A percentile compares a stretch with the other conserved stretches of the same genome.
Evolutionary conservation across 1,140 invertebrate genomes (phyloP).

Genomic region (Bradynema listronoti): DNA sequence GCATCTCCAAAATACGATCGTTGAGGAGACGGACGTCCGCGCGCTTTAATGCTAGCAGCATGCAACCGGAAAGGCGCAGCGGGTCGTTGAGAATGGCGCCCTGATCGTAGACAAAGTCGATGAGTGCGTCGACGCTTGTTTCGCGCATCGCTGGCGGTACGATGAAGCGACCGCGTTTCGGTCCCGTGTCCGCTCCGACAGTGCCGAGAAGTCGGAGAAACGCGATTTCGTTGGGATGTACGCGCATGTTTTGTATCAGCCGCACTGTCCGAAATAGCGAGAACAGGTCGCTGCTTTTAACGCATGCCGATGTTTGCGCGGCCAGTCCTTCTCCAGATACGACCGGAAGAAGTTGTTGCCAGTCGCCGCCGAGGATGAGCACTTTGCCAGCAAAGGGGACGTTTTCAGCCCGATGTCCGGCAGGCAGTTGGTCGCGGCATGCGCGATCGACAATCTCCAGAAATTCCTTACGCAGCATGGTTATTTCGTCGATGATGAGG

Average conservation of each 20-base stretch:
- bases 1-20: neutral
- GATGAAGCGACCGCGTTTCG: neutral
- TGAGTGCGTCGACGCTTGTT: neutral
- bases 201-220: neutral
- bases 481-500: slow-evolving; percentile 23
- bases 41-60: neutral
- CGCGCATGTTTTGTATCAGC: slow-evolving; percentile 3
- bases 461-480: slow-evolving; percentile 9
- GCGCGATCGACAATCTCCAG: slow-evolving; percentile 13
- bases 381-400: slow-evolving; percentile 18
- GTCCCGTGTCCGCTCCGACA: neutral
- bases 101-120: neutral
- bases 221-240: neutral
- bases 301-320: neutral
- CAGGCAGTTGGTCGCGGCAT: neutral
- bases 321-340: neutral
- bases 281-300: neutral
- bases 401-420: neutral
- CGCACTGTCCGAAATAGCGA: neutral
- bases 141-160: neutral
- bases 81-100: neutral
- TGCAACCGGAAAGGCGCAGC: neutral
- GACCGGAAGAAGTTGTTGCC: slow-evolving; percentile 23
- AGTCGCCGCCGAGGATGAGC: slow-evolving; percentile 16
- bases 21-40: neutral